These are phyloP conservation scores for Encarsia formosa DNA, from an alignment of 2,888 invertebrate species.

Conservation along the genomic window DNA sequence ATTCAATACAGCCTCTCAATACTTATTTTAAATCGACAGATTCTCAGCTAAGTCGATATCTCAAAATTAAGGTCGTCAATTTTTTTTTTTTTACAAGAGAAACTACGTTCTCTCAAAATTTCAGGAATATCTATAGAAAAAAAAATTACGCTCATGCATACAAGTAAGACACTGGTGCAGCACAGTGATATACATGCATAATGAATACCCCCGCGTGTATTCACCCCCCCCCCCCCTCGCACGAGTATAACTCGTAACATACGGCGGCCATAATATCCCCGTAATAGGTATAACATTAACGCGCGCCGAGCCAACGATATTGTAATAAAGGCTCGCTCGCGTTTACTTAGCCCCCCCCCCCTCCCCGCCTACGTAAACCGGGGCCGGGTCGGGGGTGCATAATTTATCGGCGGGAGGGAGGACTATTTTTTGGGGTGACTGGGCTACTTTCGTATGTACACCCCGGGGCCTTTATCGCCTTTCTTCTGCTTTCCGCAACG, in stretches of 20 bases:
- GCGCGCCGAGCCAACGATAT: slow-evolving; percentile 41
- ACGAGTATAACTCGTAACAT: slow-evolving; percentile 36
- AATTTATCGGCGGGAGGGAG: slow-evolving; percentile 43
- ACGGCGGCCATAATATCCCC: slow-evolving; percentile 47
- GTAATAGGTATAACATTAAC: slow-evolving; percentile 48
- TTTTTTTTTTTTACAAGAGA: no score
- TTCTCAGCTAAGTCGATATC: no score
- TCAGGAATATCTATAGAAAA: no score
- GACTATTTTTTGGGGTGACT: slow-evolving; percentile 21
- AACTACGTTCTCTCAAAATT: no score
- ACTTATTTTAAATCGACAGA: no score
- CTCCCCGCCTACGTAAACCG: neutral
- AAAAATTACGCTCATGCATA: no score
- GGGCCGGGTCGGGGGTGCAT: slow-evolving; percentile 42
- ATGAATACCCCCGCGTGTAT: no score
- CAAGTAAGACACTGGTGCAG: no score
- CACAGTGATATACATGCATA: no score
- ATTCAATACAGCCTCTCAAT: no score
- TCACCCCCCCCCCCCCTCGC: neutral
- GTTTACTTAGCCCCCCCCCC: neutral
- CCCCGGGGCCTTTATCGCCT: neutral
- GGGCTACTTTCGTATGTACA: neutral
- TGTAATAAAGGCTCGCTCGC: slow-evolving; percentile 46
- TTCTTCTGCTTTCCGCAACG: slow-evolving; percentile 7
- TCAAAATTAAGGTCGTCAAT: no score